Percentiles rank a stretch among this genome's conserved stretches.
Evolutionary conservation across 2,797 vertebrate genomes (phyloP).

Genomic region (Strix occidentalis): DNA sequence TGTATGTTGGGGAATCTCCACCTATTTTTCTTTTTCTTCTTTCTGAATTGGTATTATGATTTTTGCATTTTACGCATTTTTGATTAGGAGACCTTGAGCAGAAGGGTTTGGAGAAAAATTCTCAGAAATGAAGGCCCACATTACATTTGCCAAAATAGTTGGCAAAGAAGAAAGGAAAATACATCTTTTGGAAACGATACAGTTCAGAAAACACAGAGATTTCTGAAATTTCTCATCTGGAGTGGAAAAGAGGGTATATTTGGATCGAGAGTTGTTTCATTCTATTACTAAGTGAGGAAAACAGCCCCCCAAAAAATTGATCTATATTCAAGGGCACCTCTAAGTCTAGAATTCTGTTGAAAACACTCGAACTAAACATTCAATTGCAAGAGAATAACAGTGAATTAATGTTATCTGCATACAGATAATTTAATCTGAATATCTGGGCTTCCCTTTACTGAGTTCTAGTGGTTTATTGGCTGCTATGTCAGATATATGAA

Average conservation of each 20-base stretch:
- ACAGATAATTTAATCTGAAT: not conserved
- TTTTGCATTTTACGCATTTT: not conserved
- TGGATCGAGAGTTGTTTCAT: not conserved
- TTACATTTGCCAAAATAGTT: not conserved
- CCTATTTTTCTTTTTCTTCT: not conserved
- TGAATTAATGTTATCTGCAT: not conserved
- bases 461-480: not conserved
- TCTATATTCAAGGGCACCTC: not conserved
- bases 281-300: not conserved
- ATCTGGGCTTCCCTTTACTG: not conserved
- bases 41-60: not conserved
- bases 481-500: not conserved
- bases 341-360: not conserved
- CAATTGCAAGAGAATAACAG: not conserved
- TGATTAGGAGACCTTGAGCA: not conserved
- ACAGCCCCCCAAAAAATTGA: not conserved
- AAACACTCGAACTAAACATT: not conserved
- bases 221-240: not conserved
- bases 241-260: not conserved
- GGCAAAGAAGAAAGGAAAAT: not conserved
- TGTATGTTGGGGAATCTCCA: not conserved
- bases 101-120: not conserved
- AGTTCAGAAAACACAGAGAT: not conserved
- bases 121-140: not conserved
- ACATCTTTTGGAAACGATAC: not conserved